phyloP scores from a whole-genome alignment of 2,888 invertebrate genomes.

The Zygogramma bicolorata region DNA sequence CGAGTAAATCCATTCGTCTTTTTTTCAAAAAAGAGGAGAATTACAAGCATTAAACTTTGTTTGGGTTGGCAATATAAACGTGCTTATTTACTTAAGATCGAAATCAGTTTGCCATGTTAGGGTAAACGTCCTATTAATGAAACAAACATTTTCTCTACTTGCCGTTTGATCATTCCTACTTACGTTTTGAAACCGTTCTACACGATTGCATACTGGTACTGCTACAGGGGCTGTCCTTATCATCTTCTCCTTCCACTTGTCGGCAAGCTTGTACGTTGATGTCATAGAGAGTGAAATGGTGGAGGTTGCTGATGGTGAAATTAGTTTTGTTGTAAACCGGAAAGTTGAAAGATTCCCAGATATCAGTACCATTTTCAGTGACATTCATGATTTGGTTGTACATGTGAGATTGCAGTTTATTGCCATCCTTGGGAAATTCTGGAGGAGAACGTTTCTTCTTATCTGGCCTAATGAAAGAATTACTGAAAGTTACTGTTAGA shows the following conservation, averaged over 20 bases:
- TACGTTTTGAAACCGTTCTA: conserved; percentile 64
- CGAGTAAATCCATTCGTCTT: too few species aligned
- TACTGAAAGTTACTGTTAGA: too few species aligned
- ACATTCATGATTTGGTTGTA: conserved; percentile 46
- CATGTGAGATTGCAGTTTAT: neutral
- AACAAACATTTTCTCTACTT: neutral
- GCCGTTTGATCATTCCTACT: neutral
- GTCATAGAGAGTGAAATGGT: conserved; percentile 83
- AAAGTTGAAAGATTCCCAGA: conserved; percentile 56
- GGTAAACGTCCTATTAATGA: neutral
- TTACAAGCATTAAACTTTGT: neutral
- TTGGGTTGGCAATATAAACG: neutral
- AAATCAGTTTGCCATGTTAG: neutral
- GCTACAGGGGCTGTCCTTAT: conserved; percentile 70
- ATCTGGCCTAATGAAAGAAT: neutral
- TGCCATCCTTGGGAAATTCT: conserved; percentile 13
- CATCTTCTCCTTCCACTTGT: conserved; percentile 69
- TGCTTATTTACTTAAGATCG: neutral
- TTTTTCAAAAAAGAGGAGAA: too few species aligned
- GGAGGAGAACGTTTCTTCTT: neutral
- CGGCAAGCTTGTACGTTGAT: conserved; percentile 84
- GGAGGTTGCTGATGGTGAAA: conserved; percentile 73
- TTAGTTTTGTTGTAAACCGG: conserved; percentile 62
- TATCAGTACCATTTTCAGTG: conserved; percentile 55
- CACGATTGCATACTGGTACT: conserved; percentile 66